Evolutionary conservation across 2,113 vertebrate species (phyloP), one percentile per base, ranked within the genome.

Genomic region (Chaetura pelagica): DNA sequence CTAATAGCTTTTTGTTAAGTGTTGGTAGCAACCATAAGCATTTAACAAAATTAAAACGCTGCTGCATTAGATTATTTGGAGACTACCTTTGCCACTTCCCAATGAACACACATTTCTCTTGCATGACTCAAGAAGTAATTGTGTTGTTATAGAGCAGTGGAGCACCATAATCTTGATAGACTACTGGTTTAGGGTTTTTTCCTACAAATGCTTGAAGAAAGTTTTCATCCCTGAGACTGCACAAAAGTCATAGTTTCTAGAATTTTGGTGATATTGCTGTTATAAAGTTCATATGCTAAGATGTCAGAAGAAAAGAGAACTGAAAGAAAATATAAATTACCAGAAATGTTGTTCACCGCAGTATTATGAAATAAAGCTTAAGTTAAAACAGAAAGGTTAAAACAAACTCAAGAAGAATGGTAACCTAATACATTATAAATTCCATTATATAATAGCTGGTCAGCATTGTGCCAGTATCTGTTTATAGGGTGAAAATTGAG

Each of bases 401-500:
- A 84, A 66, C 5, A 68, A 1, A 17, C 22, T 54, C 55, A 71
- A 55, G 46, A 75, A 64, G 69, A 84, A 84, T 21, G 32, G 30
- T 40, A 96, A 90, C 21, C 52, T 88, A 74, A 77, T 84, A 48
- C 15, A 24, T 21, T 11, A 75, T 67, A 77, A 88, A 93, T 62
- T 84, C 44, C 48, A 29, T 77, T 69, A 22, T 32, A n/a, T 74
- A 93, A 64, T 40, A 84, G 55, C 55, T 80, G 90, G 63, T 93
- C 48, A 90, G 19, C 22, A 29, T 63, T 93, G 20, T 91, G 59
- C 59, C 72, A 67, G 38, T 80, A 78, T 75, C 63, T 69, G 75
- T 91, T 96, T 94, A 90, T 84, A 84, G 82, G 64, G 92, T 96
- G 82, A 94, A 94, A 94, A 93, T 48, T 88, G 87, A 88, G 72